Evolutionary conservation across 2,113 vertebrate species (phyloP).

Genomic region (Cacatua alba): DNA sequence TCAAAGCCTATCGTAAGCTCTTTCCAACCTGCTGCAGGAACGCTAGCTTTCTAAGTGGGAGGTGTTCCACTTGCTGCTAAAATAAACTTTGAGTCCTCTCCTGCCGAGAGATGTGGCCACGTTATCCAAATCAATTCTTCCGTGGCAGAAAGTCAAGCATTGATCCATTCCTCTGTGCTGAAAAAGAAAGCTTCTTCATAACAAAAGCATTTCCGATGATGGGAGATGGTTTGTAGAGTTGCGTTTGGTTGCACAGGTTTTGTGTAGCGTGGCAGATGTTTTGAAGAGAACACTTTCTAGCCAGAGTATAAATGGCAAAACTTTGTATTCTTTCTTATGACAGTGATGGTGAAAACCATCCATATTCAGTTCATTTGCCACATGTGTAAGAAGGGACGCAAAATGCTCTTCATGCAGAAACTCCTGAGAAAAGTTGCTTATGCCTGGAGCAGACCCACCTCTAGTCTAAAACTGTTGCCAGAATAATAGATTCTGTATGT

Average conservation of each 20-base stretch:
- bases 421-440: not conserved
- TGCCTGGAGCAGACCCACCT: not conserved
- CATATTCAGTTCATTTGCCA: accelerated
- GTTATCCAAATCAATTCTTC: constrained; percentile 32
- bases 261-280: not conserved
- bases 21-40: constrained; percentile 51
- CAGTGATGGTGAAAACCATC: not conserved
- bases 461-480: not conserved
- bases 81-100: constrained; percentile 41
- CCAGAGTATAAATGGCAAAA: not conserved
- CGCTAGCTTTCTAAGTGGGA: constrained; percentile 62
- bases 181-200: not conserved
- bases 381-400: not conserved
- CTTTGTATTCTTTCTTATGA: not conserved
- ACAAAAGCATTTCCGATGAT: not conserved
- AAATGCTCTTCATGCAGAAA: not conserved
- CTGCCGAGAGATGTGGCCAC: not conserved
- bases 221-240: not conserved
- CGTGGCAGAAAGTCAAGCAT: not conserved
- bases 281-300: not conserved
- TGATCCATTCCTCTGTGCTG: not conserved
- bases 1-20: constrained; percentile 75
- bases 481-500: not conserved
- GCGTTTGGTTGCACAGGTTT: not conserved
- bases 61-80: constrained; percentile 46